Percentiles rank a stretch among this genome's conserved stretches.
phyloP scores from a whole-genome alignment of 2,113 vertebrate genomes.

The Lasiurus borealis region DNA sequence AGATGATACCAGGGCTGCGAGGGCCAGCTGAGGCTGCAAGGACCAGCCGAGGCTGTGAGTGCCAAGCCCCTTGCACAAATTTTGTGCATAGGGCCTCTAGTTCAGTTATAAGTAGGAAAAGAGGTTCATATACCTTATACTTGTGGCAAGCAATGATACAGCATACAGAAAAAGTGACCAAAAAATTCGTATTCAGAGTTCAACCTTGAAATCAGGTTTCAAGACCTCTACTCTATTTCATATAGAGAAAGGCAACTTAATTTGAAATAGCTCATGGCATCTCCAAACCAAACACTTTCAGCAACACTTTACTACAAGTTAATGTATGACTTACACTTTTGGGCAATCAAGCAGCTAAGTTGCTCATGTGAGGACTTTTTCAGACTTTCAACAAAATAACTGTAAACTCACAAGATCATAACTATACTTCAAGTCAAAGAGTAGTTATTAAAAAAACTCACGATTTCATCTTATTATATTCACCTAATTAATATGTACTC shows the following conservation, averaged over 20 bases:
- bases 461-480: slow-evolving; percentile 29
- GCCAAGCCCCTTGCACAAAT: too few species aligned
- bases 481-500: slow-evolving; percentile 46
- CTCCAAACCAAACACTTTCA: slow-evolving; percentile 49
- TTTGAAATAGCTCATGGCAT: slow-evolving; percentile 38
- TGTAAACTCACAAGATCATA: slow-evolving; percentile 44
- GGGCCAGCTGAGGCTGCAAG: too few species aligned
- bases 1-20: too few species aligned
- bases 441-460: slow-evolving; percentile 33
- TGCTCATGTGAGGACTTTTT: slow-evolving; percentile 41
- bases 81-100: too few species aligned
- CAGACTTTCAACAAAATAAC: slow-evolving; percentile 57
- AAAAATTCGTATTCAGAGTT: neutral
- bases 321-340: slow-evolving; percentile 48
- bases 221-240: neutral
- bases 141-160: neutral
- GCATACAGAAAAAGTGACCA: neutral
- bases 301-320: slow-evolving; percentile 41
- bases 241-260: slow-evolving; percentile 35
- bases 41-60: too few species aligned
- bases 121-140: neutral
- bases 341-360: neutral
- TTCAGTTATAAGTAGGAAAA: neutral
- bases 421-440: slow-evolving; percentile 10
- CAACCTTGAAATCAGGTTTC: neutral